Percentiles rank a stretch among this genome's conserved stretches.
These are phyloP conservation scores for Ooceraea biroi DNA, from an alignment of 1,140 invertebrate genomes.

Conservation along the genomic window DNA sequence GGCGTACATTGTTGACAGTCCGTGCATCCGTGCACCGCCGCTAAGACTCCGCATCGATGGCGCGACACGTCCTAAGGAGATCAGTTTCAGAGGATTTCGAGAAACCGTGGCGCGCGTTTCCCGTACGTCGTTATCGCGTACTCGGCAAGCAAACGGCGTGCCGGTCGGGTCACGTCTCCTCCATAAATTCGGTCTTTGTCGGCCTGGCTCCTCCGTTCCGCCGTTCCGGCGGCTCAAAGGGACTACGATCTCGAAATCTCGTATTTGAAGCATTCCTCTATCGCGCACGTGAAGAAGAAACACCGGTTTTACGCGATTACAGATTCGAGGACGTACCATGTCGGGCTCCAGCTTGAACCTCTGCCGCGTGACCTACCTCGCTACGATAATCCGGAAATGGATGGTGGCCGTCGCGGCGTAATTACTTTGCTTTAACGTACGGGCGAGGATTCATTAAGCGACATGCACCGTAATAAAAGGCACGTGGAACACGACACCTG, in stretches of 20 bases:
- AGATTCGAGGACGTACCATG: no score
- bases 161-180: slow-evolving; percentile 74
- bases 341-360: no score
- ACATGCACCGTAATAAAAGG: slow-evolving; percentile 14
- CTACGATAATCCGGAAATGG: no score
- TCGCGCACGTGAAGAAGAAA: background rate
- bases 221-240: background rate
- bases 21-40: slow-evolving; percentile 49
- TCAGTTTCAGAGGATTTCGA: slow-evolving; percentile 77
- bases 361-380: no score
- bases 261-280: background rate
- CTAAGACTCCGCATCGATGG: slow-evolving; percentile 74
- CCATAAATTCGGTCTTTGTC: slow-evolving; percentile 69
- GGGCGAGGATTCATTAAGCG: background rate
- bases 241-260: background rate
- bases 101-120: slow-evolving; percentile 67
- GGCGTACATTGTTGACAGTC: slow-evolving; percentile 67
- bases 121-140: slow-evolving; percentile 70
- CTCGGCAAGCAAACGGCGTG: slow-evolving; percentile 65
- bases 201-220: no score
- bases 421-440: background rate
- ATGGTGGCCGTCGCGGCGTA: no score
- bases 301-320: background rate
- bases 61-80: slow-evolving; percentile 73
- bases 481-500: slow-evolving; percentile 37